Conservation (phyloP, 2,113 vertebrate species). For the Turnix velox region DNA sequence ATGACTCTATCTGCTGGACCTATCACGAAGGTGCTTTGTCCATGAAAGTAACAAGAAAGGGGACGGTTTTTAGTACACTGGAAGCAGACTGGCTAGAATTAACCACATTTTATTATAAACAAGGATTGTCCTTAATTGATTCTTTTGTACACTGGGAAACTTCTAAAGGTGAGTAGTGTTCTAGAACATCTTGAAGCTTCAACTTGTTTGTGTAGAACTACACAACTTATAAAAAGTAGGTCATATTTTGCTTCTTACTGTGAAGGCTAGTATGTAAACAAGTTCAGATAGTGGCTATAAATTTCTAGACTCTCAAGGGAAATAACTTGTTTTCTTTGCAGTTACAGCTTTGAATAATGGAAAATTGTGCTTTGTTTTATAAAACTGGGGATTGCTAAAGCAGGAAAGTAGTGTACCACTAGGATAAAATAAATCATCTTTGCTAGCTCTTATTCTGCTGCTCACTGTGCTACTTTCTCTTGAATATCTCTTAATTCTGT, state of each 20-base stretch:
- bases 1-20: constrained; percentile 81
- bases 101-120: constrained; percentile 90
- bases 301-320: not conserved
- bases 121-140: constrained; percentile 91
- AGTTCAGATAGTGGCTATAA: not conserved
- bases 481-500: not conserved
- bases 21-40: constrained; percentile 90
- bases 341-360: not conserved
- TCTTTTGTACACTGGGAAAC: constrained; percentile 94
- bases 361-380: not conserved
- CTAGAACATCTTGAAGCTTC: not conserved
- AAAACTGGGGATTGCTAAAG: not conserved
- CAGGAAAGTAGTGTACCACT: not conserved
- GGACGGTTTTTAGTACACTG: constrained; percentile 84
- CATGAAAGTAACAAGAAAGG: constrained; percentile 90
- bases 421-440: not conserved
- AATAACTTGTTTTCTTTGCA: not conserved
- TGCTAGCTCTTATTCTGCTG: not conserved
- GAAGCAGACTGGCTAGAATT: constrained; percentile 97
- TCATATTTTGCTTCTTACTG: not conserved
- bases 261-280: not conserved
- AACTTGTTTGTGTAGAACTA: not conserved
- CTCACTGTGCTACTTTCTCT: not conserved
- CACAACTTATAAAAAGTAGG: not conserved
- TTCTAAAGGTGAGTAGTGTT: constrained; percentile 79